Evolutionary conservation across 2,888 invertebrate species (phyloP).

Genomic region (Lasioglossum figueresi): DNA sequence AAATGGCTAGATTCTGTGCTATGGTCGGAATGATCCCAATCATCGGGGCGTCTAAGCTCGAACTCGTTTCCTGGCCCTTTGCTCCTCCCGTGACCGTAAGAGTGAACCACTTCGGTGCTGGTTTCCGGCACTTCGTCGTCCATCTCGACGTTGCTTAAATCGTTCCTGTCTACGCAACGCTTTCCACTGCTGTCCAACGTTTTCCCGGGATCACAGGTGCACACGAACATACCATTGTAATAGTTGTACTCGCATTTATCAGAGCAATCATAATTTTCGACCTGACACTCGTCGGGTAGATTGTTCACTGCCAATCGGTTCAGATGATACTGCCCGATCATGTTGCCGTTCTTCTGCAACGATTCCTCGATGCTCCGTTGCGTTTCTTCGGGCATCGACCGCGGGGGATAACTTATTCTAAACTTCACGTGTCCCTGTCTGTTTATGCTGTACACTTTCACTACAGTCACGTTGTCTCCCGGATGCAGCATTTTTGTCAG

Average conservation of each 20-base stretch:
- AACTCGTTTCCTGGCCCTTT: constrained; percentile 71
- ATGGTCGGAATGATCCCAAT: constrained; percentile 66
- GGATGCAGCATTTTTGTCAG: constrained; percentile 84
- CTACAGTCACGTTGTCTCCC: constrained; percentile 62
- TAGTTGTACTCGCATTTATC: constrained; percentile 89
- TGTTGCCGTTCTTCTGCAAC: constrained; percentile 74
- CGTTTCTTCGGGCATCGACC: constrained; percentile 71
- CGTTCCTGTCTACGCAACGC: constrained; percentile 81
- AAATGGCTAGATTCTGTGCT: constrained; percentile 28
- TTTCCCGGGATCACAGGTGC: constrained; percentile 87
- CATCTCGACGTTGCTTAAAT: constrained; percentile 75
- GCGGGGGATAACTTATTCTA: constrained; percentile 78
- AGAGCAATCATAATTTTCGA: constrained; percentile 88
- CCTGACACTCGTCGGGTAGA: constrained; percentile 88
- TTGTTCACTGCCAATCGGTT: constrained; percentile 72
- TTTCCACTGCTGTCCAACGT: constrained; percentile 84
- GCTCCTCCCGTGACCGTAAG: constrained; percentile 78
- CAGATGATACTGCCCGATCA: constrained; percentile 78
- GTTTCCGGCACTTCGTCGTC: constrained; percentile 66
- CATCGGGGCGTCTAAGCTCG: constrained; percentile 55
- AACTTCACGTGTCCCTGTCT: constrained; percentile 78
- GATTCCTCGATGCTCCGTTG: constrained; percentile 76
- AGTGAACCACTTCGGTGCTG: constrained; percentile 66
- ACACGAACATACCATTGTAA: constrained; percentile 86
- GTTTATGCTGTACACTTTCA: constrained; percentile 79